Evolutionary conservation across 2,888 invertebrate genomes (phyloP).

Genomic region (Tanypteryx hageni): DNA sequence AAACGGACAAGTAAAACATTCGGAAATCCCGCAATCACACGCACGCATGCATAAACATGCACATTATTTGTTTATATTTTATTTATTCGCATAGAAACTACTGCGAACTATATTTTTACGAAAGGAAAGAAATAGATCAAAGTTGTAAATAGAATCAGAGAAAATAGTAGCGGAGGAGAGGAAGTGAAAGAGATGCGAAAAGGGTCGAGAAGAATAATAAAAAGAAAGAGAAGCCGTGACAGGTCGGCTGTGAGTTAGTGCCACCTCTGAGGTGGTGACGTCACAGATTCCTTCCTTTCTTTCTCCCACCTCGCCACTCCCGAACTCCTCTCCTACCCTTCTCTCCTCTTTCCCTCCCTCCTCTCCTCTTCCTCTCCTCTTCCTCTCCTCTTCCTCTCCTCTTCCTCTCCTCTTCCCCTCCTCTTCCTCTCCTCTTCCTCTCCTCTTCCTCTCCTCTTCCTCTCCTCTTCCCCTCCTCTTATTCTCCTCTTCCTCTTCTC

Average conservation of each 20-base stretch:
- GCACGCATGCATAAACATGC: too few species aligned
- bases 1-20: too few species aligned
- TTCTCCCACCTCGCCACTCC: conserved; percentile 70
- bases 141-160: too few species aligned
- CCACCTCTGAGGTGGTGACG: conserved; percentile 72
- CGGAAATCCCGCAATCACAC: too few species aligned
- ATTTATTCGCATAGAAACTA: too few species aligned
- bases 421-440: neutral
- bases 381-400: neutral
- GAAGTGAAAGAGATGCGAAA: neutral
- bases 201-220: neutral
- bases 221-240: neutral
- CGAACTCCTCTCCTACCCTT: conserved; percentile 65
- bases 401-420: neutral
- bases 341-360: conserved; percentile 43
- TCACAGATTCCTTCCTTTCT: conserved; percentile 70
- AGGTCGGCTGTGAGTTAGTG: conserved; percentile 68
- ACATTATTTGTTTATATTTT: too few species aligned
- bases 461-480: neutral
- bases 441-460: neutral
- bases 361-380: neutral
- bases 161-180: too few species aligned
- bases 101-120: neutral
- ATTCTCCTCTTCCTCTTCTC: conserved; percentile 47
- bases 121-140: too few species aligned